These are phyloP conservation scores for Alloplasta piceator DNA, from an alignment of 2,888 invertebrate genomes.

Conservation along the genomic window DNA sequence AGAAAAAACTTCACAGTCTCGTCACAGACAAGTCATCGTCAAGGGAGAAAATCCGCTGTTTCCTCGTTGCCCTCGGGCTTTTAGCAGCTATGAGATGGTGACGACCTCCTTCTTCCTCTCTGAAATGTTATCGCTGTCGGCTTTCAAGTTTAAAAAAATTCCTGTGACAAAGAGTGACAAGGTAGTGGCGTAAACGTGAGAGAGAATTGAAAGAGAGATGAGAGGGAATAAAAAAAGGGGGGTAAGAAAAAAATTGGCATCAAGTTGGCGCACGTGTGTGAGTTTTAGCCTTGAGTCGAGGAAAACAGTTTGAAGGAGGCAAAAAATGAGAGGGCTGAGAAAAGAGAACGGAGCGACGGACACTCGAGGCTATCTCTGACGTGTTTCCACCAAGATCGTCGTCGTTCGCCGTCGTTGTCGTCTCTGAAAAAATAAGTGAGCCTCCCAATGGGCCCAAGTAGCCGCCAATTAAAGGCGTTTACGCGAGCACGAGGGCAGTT, in stretches of 20 bases:
- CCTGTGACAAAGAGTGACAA: slow-evolving; percentile 52
- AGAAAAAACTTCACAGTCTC: slow-evolving; percentile 30
- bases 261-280: slow-evolving; percentile 55
- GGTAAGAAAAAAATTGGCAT: slow-evolving; percentile 39
- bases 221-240: too few relatives aligned
- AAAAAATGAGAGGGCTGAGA: not conserved
- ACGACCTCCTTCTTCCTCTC: slow-evolving; percentile 5
- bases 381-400: slow-evolving; percentile 45
- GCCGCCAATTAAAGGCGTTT: slow-evolving; percentile 70
- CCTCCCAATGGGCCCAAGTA: slow-evolving; percentile 38
- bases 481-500: slow-evolving; percentile 69
- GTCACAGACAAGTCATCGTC: slow-evolving; percentile 23
- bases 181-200: slow-evolving; percentile 41
- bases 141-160: slow-evolving; percentile 55
- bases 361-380: slow-evolving; percentile 48
- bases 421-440: slow-evolving; percentile 50
- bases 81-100: slow-evolving; percentile 26
- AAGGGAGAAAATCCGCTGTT: slow-evolving; percentile 46
- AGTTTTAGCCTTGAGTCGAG: slow-evolving; percentile 1
- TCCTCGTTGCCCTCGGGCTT: slow-evolving; percentile 42
- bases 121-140: slow-evolving; percentile 15
- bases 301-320: slow-evolving; percentile 2
- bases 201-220: not conserved
- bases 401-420: slow-evolving; percentile 31
- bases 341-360: slow-evolving; percentile 30